Conservation (phyloP, 2,113 vertebrate genomes). For the Dicentrarchus labrax region DNA sequence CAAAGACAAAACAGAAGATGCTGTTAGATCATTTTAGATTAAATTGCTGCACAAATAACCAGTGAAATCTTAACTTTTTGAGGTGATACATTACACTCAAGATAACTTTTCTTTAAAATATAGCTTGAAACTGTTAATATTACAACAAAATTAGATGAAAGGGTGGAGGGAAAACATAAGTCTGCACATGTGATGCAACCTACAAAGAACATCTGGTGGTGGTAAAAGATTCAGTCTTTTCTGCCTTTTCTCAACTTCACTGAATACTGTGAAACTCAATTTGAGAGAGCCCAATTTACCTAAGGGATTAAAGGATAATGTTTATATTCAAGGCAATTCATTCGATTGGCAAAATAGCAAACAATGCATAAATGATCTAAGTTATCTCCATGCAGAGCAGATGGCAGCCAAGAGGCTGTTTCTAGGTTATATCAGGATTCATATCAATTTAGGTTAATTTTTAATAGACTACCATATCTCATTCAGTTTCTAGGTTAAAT, state of each 20-base stretch:
- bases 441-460: constrained; percentile 43
- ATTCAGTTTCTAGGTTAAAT: constrained; percentile 30
- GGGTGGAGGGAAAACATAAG: constrained; percentile 2
- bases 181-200: constrained; percentile 1
- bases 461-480: constrained; percentile 28
- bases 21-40: constrained; percentile 19
- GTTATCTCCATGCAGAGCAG: constrained; percentile 45
- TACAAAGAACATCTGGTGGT: constrained; percentile 40
- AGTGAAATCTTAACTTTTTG: constrained; percentile 3
- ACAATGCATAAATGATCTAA: constrained; percentile 56
- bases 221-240: constrained; percentile 43
- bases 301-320: constrained; percentile 41
- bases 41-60: constrained; percentile 13
- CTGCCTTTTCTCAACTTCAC: constrained; percentile 22
- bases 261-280: constrained; percentile 26
- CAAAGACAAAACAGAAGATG: constrained; percentile 21
- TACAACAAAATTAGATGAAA: not conserved
- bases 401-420: constrained; percentile 50
- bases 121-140: too few species aligned
- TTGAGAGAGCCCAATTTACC: constrained; percentile 13
- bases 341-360: constrained; percentile 43
- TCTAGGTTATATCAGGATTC: constrained; percentile 40
- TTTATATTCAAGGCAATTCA: constrained; percentile 38
- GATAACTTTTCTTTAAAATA: too few species aligned
- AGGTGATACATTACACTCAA: not conserved